These are phyloP conservation scores for Egretta garzetta DNA, from an alignment of 2,113 vertebrate genomes.

Conservation along the genomic window DNA sequence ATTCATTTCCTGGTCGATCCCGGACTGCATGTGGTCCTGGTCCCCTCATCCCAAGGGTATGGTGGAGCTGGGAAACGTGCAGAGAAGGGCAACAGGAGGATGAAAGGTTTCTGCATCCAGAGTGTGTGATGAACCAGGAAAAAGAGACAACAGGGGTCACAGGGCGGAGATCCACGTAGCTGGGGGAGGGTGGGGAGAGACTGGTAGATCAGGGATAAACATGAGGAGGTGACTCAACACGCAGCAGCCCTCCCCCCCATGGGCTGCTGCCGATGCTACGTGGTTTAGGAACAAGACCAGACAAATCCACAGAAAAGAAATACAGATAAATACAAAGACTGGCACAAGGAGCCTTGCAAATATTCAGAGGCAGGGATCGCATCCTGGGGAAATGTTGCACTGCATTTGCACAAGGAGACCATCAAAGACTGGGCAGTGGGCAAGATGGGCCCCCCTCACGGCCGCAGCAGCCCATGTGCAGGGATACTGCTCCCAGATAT, in stretches of 20 bases:
- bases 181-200: not conserved
- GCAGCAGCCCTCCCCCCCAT: not conserved
- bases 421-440: not conserved
- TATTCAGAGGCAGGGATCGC: not conserved
- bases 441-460: not conserved
- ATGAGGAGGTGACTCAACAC: not conserved
- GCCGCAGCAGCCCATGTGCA: not conserved
- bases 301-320: not conserved
- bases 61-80: not conserved
- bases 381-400: not conserved
- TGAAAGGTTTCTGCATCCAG: not conserved
- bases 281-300: not conserved
- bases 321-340: not conserved
- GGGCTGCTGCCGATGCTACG: fast-evolving
- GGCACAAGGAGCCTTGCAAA: not conserved
- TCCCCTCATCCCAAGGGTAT: not conserved
- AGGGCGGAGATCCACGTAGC: not conserved
- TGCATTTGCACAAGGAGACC: not conserved
- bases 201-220: not conserved
- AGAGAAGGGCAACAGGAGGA: not conserved
- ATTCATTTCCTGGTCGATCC: not conserved
- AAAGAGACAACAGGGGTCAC: not conserved
- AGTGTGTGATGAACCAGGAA: not conserved
- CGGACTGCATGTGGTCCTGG: not conserved
- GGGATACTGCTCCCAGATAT: not conserved